Conservation (phyloP, 64 coral and sea anemone genomes). For the Actinia equina region DNA sequence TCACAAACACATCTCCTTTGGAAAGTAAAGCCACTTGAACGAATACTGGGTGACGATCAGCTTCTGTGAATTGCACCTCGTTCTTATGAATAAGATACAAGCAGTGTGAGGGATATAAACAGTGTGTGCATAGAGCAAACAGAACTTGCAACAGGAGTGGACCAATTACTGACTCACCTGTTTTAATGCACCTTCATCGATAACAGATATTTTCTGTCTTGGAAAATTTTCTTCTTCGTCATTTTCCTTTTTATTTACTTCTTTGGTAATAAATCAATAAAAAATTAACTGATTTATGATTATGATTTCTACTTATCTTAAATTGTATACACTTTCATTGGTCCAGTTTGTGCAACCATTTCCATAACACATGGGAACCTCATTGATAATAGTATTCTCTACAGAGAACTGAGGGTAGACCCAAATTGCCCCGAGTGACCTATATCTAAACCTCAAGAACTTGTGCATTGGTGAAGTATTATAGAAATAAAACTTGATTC, state of each 20-base stretch:
- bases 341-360: too few species aligned
- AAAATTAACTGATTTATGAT: neutral
- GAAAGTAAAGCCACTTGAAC: conserved; percentile 77
- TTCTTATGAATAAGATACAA: neutral
- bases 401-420: too few species aligned
- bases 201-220: conserved; percentile 84
- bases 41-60: conserved; percentile 84
- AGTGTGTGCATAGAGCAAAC: neutral
- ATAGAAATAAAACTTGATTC: too few species aligned
- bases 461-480: too few species aligned
- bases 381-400: too few species aligned
- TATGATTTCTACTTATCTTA: neutral
- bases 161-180: conserved; percentile 30
- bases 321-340: too few species aligned
- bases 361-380: too few species aligned
- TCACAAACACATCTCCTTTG: conserved; percentile 96
- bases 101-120: too few species aligned
- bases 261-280: neutral
- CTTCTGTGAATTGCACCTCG: conserved; percentile 62
- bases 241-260: conserved; percentile 22
- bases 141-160: neutral
- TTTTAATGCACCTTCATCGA: conserved; percentile 74
- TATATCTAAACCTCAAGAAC: too few species aligned
- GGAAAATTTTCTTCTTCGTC: conserved; percentile 72
- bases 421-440: too few species aligned